Evolutionary conservation across 35 echinoderm and acorn worm species (phyloP).

Genomic region (Apostichopus japonicus): DNA sequence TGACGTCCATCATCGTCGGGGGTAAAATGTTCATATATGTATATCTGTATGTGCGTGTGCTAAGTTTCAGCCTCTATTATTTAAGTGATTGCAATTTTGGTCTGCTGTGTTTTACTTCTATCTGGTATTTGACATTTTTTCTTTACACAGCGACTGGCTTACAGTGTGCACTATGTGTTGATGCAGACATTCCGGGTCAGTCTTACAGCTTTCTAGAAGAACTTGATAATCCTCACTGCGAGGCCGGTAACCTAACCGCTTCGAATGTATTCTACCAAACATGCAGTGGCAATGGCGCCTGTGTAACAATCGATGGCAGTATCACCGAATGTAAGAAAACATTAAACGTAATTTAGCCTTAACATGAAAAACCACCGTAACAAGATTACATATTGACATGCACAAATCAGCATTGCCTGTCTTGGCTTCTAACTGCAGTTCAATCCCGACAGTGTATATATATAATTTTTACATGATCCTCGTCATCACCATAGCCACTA

Average conservation of each 20-base stretch:
- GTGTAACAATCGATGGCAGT: slow-evolving; percentile 4
- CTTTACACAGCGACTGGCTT: background rate
- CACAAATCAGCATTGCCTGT: too few species aligned
- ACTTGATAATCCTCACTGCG: slow-evolving; percentile 31
- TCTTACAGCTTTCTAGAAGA: background rate
- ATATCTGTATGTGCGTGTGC: too few species aligned
- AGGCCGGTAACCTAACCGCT: background rate
- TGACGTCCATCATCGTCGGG: too few species aligned
- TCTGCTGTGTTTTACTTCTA: background rate
- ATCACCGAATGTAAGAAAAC: slow-evolving; percentile 10
- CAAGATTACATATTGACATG: background rate
- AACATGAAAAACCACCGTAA: background rate
- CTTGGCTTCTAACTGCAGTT: too few species aligned
- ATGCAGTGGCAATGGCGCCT: slow-evolving; percentile 10
- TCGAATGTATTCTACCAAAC: background rate
- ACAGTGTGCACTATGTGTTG: slow-evolving; percentile 10
- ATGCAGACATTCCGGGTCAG: background rate
- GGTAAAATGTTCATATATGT: too few species aligned
- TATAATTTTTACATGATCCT: background rate
- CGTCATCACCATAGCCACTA: background rate
- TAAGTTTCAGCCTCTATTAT: too few species aligned
- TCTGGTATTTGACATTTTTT: background rate
- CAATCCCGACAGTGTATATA: background rate
- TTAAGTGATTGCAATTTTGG: too few species aligned
- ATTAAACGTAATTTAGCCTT: background rate